A percentile compares a stretch with the other conserved stretches of the same genome.
Evolutionary conservation across 2,888 invertebrate genomes (phyloP).

Genomic region (Diloba caeruleocephala): DNA sequence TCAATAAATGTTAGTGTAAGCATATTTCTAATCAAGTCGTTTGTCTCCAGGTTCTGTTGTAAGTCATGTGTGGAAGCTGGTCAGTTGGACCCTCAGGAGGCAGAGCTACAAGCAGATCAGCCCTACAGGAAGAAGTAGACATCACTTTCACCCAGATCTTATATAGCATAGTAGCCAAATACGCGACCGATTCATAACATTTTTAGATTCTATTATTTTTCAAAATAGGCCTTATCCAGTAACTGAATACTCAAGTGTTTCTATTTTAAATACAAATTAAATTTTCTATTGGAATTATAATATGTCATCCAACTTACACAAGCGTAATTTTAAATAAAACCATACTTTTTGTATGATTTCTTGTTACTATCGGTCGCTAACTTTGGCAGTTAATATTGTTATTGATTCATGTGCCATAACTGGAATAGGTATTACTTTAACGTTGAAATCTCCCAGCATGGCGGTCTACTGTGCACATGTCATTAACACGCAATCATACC

Average conservation of each 20-base stretch:
- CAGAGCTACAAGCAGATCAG: conserved; percentile 71
- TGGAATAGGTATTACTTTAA: conserved; percentile 29
- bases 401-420: conserved; percentile 59
- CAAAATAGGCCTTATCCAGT: background rate
- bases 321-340: conserved; percentile 10
- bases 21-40: background rate
- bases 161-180: conserved; percentile 27
- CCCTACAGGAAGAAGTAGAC: conserved; percentile 62
- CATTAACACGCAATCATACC: conserved; percentile 58
- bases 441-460: conserved; percentile 12
- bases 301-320: conserved; percentile 12
- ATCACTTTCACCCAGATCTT: conserved; percentile 29
- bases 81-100: conserved; percentile 86
- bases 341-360: conserved; percentile 7
- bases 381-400: conserved; percentile 34
- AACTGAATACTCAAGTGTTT: too few species aligned
- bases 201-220: background rate
- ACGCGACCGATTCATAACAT: conserved; percentile 33
- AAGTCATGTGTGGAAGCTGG: conserved; percentile 97
- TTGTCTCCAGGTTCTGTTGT: conserved; percentile 93
- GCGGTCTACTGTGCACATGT: conserved; percentile 36
- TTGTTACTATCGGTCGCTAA: conserved; percentile 39
- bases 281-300: conserved; percentile 2
- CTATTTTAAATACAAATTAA: conserved; percentile 16
- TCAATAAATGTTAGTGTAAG: background rate